Conservation (phyloP, 37 sponge, comb jelly and placozoan species). For the Chondrosia reniformis region DNA sequence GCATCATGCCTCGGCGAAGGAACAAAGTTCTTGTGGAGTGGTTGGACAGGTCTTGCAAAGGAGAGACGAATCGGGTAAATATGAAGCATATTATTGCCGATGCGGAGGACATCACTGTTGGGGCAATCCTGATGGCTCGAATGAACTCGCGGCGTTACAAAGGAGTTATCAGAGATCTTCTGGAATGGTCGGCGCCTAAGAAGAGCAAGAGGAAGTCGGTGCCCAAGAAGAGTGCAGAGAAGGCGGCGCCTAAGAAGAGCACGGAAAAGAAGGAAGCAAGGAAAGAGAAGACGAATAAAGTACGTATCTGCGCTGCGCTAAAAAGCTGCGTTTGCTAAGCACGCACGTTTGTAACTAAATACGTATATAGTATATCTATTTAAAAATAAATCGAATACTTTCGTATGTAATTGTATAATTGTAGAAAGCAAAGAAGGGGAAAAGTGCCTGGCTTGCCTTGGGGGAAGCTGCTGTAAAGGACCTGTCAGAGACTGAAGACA, state of each 20-base stretch:
- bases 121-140: background rate
- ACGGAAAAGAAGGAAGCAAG: background rate
- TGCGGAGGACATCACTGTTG: conserved; percentile 1
- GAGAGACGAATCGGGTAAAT: background rate
- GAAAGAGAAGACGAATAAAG: background rate
- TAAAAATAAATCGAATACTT: background rate
- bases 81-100: background rate
- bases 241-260: background rate
- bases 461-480: background rate
- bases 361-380: no score
- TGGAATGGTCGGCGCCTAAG: conserved; percentile 1
- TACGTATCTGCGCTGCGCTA: background rate
- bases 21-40: background rate
- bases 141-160: conserved; percentile 3
- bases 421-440: background rate
- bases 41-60: background rate
- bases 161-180: background rate
- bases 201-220: background rate
- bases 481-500: background rate
- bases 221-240: background rate
- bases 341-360: background rate
- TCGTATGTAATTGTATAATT: background rate
- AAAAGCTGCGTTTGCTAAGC: background rate
- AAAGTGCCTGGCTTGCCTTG: background rate
- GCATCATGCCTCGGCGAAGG: background rate